These are phyloP conservation scores for Mallotus villosus DNA, from an alignment of 2,797 vertebrate species.

Conservation along the genomic window DNA sequence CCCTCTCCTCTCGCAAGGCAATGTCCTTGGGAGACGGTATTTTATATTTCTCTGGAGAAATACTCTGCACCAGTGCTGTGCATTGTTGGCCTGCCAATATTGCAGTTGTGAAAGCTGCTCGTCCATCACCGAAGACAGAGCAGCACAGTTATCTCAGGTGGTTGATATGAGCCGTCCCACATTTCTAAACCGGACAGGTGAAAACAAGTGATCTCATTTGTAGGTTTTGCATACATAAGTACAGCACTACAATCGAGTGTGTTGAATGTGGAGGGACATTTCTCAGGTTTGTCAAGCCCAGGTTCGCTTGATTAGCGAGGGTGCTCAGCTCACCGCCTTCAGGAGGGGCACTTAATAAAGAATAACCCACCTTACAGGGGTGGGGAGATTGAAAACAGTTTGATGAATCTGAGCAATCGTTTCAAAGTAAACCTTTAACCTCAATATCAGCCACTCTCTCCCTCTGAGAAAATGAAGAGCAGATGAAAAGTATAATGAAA, in stretches of 20 bases:
- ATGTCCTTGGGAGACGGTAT: constrained; percentile 71
- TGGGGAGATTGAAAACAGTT: background rate
- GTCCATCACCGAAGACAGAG: constrained; percentile 69
- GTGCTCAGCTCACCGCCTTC: background rate
- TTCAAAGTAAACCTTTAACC: background rate
- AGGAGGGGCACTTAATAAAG: background rate
- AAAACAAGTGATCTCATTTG: too few relatives aligned
- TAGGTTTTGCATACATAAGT: too few relatives aligned
- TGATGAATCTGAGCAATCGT: constrained; percentile 2
- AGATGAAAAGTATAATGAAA: too few relatives aligned
- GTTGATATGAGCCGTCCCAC: too few relatives aligned
- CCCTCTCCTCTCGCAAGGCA: constrained; percentile 39
- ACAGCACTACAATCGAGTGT: too few relatives aligned
- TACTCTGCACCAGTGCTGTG: constrained; percentile 61
- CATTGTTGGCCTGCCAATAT: constrained; percentile 71
- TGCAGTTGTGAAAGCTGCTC: constrained; percentile 54
- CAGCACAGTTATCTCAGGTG: constrained; percentile 14
- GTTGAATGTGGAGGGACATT: too few relatives aligned
- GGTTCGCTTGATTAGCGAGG: background rate
- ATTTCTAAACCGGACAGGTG: too few relatives aligned
- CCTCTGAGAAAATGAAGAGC: background rate
- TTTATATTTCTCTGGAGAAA: constrained; percentile 76
- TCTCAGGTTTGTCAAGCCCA: too few relatives aligned
- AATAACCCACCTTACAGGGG: background rate
- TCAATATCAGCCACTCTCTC: background rate